Base-by-base conservation (phyloP, 2,113 vertebrate species). In the Castor canadensis region DNA sequence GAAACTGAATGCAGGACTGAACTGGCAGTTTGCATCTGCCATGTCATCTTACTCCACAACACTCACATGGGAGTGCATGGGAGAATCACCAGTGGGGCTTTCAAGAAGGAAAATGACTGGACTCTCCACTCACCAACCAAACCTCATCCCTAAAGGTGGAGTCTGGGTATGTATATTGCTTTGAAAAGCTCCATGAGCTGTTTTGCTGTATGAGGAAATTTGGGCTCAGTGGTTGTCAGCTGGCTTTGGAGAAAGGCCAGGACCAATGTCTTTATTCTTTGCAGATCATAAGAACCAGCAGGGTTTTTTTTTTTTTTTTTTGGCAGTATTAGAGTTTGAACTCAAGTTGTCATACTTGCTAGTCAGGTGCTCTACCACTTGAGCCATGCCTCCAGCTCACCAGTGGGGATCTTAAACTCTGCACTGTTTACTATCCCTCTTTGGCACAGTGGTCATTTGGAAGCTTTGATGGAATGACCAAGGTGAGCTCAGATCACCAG, bases 261-360 rank as follows among this genome's bases (percentile, higher is more conserved):
- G 75, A 17, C 32, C 30, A 26, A 32, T 8, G 15, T 20, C 40
- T 69, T 43, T 15, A 22, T 43, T 15, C 3, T 5, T 35, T 22
- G 15, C 7, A 47, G 75, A 24, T n/a, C 1, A 0, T 5, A 52
- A 16, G n/a, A 1, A 9, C 35, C 5, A 20, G 35, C 43, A 32
- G 82, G 7, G 28, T n/a, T n/a, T n/a, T n/a, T n/a, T n/a, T n/a
- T n/a, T n/a, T n/a, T n/a, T n/a, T n/a, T n/a, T n/a, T n/a, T n/a
- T n/a, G n/a, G n/a, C n/a, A n/a, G n/a, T n/a, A n/a, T n/a, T n/a
- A n/a, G n/a, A n/a, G n/a, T n/a, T n/a, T n/a, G n/a, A n/a, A n/a
- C n/a, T n/a, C n/a, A n/a, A n/a, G n/a, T n/a, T n/a, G n/a, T n/a
- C n/a, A n/a, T n/a, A n/a, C n/a, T n/a, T n/a, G n/a, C n/a, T n/a